These are phyloP conservation scores for Biston betularia DNA, from an alignment of 2,888 invertebrate genomes.

Conservation along the genomic window DNA sequence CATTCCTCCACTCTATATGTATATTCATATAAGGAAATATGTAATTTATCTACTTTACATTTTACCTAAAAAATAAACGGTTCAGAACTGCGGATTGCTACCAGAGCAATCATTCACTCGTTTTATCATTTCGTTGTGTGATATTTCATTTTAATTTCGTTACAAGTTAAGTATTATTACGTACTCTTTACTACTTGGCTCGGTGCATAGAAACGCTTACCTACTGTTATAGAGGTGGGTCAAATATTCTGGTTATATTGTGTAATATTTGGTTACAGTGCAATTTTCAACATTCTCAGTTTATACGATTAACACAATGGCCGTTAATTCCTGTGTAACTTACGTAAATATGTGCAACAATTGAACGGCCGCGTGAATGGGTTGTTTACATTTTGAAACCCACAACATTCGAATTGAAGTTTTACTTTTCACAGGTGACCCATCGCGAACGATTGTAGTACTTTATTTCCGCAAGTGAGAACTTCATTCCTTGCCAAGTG, in stretches of 20 bases:
- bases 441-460: slow-evolving; percentile 49
- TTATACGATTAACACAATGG: slow-evolving; percentile 73
- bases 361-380: slow-evolving; percentile 58
- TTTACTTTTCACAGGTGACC: slow-evolving; percentile 62
- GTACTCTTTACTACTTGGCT: slow-evolving; percentile 2
- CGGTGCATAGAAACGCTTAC: neutral
- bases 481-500: too few species aligned
- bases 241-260: slow-evolving; percentile 28
- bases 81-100: too few species aligned
- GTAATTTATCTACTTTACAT: too few species aligned
- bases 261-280: slow-evolving; percentile 40
- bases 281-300: slow-evolving; percentile 54
- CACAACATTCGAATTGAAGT: slow-evolving; percentile 58
- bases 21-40: too few species aligned
- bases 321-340: slow-evolving; percentile 62
- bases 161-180: slow-evolving; percentile 2
- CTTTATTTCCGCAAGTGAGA: slow-evolving; percentile 52
- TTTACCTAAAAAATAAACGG: too few species aligned
- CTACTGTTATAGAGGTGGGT: neutral
- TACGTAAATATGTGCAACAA: slow-evolving; percentile 69
- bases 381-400: slow-evolving; percentile 69
- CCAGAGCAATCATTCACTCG: neutral
- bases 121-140: neutral
- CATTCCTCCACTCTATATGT: too few species aligned
- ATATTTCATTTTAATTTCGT: slow-evolving; percentile 5